Conservation (phyloP, 2,797 vertebrate genomes). For the Acridotheres tristis region DNA sequence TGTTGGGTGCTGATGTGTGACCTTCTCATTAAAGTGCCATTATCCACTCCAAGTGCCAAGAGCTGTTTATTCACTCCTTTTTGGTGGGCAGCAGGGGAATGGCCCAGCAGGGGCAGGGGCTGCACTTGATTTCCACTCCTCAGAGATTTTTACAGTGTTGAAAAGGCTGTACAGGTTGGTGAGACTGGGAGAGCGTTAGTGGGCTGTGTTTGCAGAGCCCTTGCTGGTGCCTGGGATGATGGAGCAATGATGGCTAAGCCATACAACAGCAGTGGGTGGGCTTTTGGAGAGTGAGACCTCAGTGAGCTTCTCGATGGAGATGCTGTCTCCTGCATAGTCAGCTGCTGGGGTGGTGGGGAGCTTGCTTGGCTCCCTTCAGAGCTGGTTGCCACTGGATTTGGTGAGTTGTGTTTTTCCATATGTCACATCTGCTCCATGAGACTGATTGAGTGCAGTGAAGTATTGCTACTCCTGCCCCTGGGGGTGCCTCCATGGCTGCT, state of each 20-base stretch:
- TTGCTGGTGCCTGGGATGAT: background rate
- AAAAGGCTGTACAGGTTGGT: background rate
- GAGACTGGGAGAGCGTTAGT: background rate
- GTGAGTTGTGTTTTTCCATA: background rate
- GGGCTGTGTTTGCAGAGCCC: background rate
- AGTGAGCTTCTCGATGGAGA: accelerated
- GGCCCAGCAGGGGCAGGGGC: background rate
- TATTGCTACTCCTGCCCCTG: background rate
- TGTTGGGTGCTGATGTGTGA: background rate
- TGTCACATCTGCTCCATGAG: background rate
- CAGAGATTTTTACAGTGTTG: background rate
- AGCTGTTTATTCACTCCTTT: background rate
- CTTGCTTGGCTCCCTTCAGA: background rate
- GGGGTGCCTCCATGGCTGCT: background rate
- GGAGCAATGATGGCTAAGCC: background rate
- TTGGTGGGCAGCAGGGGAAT: accelerated
- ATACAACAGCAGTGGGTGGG: background rate
- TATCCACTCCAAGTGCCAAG: background rate
- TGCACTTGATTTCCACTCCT: background rate
- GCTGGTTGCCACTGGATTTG: background rate
- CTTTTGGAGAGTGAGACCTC: background rate
- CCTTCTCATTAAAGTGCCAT: slow-evolving; percentile 24
- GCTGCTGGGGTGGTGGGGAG: background rate
- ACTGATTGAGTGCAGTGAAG: background rate
- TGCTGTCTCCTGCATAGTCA: background rate